Evolutionary conservation across 92 coral and sea anemone species (phyloP).

Genomic region (Epizoanthus stellaris): DNA sequence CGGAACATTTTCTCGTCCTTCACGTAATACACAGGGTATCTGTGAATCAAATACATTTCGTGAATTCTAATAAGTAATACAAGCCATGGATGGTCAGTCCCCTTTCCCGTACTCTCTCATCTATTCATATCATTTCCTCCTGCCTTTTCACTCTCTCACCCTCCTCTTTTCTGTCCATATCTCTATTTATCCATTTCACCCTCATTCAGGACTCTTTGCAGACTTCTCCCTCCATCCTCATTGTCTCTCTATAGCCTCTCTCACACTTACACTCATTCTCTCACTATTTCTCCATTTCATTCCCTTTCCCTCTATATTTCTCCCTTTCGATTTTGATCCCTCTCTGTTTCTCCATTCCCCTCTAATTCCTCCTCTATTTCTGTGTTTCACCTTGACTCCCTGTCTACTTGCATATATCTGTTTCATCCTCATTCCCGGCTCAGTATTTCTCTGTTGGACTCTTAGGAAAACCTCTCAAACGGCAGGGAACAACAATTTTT

Average conservation of each 20-base stretch:
- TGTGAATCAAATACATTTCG: constrained; percentile 39
- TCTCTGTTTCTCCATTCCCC: neutral
- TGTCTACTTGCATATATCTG: neutral
- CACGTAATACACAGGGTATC: constrained; percentile 82
- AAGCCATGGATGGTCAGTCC: no score
- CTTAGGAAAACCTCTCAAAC: neutral
- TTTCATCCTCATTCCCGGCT: neutral
- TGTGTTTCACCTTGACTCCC: neutral
- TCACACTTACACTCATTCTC: no score
- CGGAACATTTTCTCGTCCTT: constrained; percentile 76
- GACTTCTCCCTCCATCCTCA: no score
- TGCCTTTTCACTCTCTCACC: no score
- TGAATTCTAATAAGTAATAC: neutral
- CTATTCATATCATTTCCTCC: no score
- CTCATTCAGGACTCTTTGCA: no score
- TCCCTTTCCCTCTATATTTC: neutral
- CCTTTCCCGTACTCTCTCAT: no score
- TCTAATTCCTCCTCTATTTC: neutral
- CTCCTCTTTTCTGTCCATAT: no score
- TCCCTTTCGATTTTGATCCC: neutral
- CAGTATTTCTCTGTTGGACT: no score
- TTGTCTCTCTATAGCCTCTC: no score
- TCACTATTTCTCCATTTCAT: no score
- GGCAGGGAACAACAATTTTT: neutral
- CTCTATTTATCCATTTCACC: no score